Base-by-base conservation (phyloP, 2,888 invertebrate genomes). In the Drosophila nr. medialis region DNA sequence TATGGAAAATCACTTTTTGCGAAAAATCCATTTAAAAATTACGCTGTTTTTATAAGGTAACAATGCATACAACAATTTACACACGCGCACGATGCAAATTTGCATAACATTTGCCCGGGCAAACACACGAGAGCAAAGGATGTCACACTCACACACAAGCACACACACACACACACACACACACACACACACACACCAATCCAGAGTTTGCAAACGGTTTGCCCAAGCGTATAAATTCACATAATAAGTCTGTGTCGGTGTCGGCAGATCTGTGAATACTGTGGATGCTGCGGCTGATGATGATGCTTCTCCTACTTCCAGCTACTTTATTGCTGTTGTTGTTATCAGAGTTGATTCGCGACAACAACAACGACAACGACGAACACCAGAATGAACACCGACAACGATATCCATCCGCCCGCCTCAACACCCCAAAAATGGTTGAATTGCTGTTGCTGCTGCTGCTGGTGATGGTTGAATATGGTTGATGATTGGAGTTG, bases 61-160 rank as follows among this genome's bases (percentile, higher is more conserved):
- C 90, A 86, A 86, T 86, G 89, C 86, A 90, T 86, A 90, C 90
- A 90, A 78, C 89, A 83, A 86, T 86, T 90, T 83, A 86, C 89
- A 86, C 90, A 90, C 86, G 80, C 72, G 77, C 73, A 73, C 76
- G 78, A 63, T 88, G 77, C 83, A 87, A 84, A 85, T 85, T 89
- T 85, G 88, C 85, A 85, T 85, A 89, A 85, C 84, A 85, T 89
- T 84, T 89, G 87, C 82, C 75, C 73, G 77, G 67, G 54, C 66
- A 72, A 68, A 63, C 66, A 70, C 36, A 48, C 64, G 62, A 64
- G 74, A 34, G 66, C 67, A 58, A 40, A 62, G 75, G 54, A 70
- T 69, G 65, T 77, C 49, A 69, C 61, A 75, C 42, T 21, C 63
- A 60, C 50, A 36, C 27, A 24, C 29, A 40, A 24, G 40, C 21